Evolutionary conservation across 64 coral and sea anemone genomes (phyloP).

Genomic region (Anthopleura sola): DNA sequence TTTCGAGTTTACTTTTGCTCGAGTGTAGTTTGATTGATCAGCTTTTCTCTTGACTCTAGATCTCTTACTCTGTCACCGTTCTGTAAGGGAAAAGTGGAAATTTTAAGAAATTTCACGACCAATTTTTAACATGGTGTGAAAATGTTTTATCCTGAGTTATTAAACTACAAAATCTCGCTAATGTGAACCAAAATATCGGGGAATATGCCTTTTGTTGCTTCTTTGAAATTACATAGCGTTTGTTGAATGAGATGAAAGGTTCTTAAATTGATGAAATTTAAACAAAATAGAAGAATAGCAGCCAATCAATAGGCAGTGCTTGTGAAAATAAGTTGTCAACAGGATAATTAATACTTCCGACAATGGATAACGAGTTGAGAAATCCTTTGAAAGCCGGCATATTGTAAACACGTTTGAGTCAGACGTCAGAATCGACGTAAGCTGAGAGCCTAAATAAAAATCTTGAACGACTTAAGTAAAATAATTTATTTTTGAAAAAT

Average conservation of each 20-base stretch:
- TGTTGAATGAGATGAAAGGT: background rate
- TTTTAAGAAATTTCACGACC: background rate
- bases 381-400: background rate
- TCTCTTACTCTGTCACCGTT: too few relatives aligned
- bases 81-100: background rate
- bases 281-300: background rate
- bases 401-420: background rate
- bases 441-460: too few relatives aligned
- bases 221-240: background rate
- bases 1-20: background rate
- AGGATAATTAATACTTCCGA: background rate
- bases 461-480: too few relatives aligned
- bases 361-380: background rate
- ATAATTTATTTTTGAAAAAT: too few relatives aligned
- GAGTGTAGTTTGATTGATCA: background rate
- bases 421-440: background rate
- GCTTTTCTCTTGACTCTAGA: background rate
- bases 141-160: background rate
- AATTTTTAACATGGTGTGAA: too few relatives aligned
- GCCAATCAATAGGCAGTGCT: background rate
- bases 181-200: background rate
- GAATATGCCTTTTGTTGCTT: background rate
- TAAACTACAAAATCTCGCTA: background rate
- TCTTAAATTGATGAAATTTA: background rate
- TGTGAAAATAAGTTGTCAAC: background rate